Base-by-base conservation (phyloP, 1,140 invertebrate species). In the Lordiphosa mommai region DNA sequence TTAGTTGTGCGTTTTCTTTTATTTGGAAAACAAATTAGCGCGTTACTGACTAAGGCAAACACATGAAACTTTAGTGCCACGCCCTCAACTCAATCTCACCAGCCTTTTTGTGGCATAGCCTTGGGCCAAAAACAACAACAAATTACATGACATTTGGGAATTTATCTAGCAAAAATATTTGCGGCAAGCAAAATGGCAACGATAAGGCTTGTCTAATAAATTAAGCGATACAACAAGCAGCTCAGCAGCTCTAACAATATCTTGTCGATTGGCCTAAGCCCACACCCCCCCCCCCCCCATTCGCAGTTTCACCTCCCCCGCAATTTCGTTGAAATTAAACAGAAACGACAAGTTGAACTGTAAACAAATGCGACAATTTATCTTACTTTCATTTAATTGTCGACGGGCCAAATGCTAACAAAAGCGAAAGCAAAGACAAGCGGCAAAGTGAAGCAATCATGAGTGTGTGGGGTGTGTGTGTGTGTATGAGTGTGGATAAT, bases 301-400 rank as follows among this genome's bases (percentile, higher is more conserved):
- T 12, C 16, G 12, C 43, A 41, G 23, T 27, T 12, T 13, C n/a
- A 20, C 10, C 67, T 33, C 29, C 36, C 67, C 43, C 17, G 40
- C 47, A 68, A 48, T 73, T 65, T 46, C 55, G 37, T 63, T 72
- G 48, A 57, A 82, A 74, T 74, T 82, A 79, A 80, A 60, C 66
- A 56, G 38, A 61, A 69, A 73, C 56, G 69, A 56, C 72, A 84
- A 84, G 77, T 77, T 77, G 57, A 72, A 77, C 72, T 84, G 77
- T 84, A 84, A 84, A 84, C 77, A 84, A 84, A 77, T 69, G 77
- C 77, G 77, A 69, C 79, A 84, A 84, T 84, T 84, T 84, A 84
- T 84, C 79, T 84, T 84, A 77, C 77, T 84, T 84, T 77, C 77
- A 60, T 84, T 84, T 84, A 84, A 84, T 84, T 84, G 77, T 84